phyloP scores from a whole-genome alignment of 2,888 invertebrate genomes.

The Perdita meconis region DNA sequence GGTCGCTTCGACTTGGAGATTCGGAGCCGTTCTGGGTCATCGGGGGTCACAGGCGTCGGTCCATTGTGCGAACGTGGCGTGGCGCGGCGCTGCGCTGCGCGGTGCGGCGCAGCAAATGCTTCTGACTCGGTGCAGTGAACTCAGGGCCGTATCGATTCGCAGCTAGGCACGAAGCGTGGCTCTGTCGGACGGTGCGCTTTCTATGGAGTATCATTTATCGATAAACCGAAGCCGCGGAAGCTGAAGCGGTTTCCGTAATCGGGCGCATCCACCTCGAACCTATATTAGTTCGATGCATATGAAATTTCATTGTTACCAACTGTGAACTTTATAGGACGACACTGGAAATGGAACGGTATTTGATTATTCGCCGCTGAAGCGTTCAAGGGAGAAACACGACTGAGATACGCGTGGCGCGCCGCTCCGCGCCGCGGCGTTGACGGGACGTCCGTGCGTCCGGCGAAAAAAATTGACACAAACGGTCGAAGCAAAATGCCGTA shows the following conservation, averaged over 20 bases:
- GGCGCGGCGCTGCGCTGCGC: too few species aligned
- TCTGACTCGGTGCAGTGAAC: conserved; percentile 70
- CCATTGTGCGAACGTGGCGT: too few species aligned
- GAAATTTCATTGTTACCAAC: conserved; percentile 17
- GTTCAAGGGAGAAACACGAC: too few species aligned
- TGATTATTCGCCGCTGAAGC: too few species aligned
- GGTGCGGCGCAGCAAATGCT: conserved; percentile 50
- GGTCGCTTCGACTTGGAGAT: conserved; percentile 67
- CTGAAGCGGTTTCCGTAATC: conserved; percentile 19
- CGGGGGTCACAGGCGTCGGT: conserved; percentile 70
- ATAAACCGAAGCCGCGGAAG: conserved; percentile 29
- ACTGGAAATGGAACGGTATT: too few species aligned
- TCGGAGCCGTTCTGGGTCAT: conserved; percentile 73
- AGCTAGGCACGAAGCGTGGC: conserved; percentile 21
- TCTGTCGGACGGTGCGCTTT: conserved; percentile 27
- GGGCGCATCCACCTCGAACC: background rate
- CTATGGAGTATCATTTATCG: conserved; percentile 45
- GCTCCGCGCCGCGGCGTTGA: too few species aligned
- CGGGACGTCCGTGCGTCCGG: conserved; percentile 23
- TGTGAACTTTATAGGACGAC: background rate
- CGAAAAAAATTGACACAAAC: conserved; percentile 48
- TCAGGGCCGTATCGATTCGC: conserved; percentile 65
- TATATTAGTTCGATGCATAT: conserved; percentile 4
- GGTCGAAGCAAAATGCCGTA: conserved; percentile 57
- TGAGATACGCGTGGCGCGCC: too few species aligned